Conservation (phyloP, 2,888 invertebrate genomes). For the Orthonevra nobilis region DNA sequence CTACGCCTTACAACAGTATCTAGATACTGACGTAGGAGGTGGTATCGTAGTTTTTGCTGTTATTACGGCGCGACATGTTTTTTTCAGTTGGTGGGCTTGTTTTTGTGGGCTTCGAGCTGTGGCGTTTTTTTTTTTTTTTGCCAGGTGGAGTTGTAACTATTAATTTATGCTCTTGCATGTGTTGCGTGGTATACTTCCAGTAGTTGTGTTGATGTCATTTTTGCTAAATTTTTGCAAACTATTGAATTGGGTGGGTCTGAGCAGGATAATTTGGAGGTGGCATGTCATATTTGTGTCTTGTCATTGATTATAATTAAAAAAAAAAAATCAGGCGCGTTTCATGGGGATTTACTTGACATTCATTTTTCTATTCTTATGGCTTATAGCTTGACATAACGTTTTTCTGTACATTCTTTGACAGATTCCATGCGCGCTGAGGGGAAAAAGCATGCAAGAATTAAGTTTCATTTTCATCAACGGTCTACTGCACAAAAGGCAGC, state of each 20-base stretch:
- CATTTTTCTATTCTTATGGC: no score
- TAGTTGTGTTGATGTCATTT: constrained; percentile 61
- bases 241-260: constrained; percentile 47
- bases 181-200: constrained; percentile 49
- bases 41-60: constrained; percentile 14
- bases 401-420: constrained; percentile 18
- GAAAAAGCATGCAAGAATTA: constrained; percentile 42
- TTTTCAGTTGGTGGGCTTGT: constrained; percentile 13
- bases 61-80: not conserved
- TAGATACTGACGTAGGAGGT: constrained; percentile 22
- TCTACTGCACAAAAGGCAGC: constrained; percentile 32
- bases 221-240: constrained; percentile 32
- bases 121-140: constrained; percentile 4
- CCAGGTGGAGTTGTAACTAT: constrained; percentile 41
- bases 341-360: no score
- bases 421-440: constrained; percentile 19
- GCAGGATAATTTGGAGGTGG: no score
- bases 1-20: constrained; percentile 4
- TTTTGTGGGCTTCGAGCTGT: constrained; percentile 13
- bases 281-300: no score
- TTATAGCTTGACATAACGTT: constrained; percentile 33
- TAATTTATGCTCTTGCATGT: constrained; percentile 57
- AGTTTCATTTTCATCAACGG: constrained; percentile 56
- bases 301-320: no score
- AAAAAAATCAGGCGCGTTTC: no score